Percentiles rank a stretch among this genome's conserved stretches.
Evolutionary conservation across 2,797 vertebrate species (phyloP).

Genomic region (Danio tinwini): DNA sequence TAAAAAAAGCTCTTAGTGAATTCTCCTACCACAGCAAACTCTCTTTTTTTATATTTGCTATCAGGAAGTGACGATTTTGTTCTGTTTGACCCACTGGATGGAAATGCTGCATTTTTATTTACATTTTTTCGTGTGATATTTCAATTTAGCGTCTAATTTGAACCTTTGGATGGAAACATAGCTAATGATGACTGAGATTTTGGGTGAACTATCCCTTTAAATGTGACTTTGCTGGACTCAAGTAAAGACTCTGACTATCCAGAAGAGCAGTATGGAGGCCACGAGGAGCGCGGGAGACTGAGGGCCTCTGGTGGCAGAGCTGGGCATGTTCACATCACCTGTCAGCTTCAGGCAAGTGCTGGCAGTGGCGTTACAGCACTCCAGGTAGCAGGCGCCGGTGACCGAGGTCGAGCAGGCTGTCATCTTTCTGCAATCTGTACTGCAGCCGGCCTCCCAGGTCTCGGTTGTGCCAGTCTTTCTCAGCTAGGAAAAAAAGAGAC

Average conservation of each 20-base stretch:
- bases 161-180: too few relatives aligned
- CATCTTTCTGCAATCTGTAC: slow-evolving; percentile 71
- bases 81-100: too few relatives aligned
- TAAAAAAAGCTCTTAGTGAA: too few relatives aligned
- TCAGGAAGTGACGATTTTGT: too few relatives aligned
- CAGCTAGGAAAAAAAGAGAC: slow-evolving; percentile 71
- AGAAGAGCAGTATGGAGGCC: slow-evolving; percentile 54
- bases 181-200: too few relatives aligned
- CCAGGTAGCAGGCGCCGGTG: slow-evolving; percentile 72
- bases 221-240: slow-evolving; percentile 53
- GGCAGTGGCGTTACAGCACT: slow-evolving; percentile 78
- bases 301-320: slow-evolving; percentile 56
- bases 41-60: too few relatives aligned
- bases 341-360: slow-evolving; percentile 78
- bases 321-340: slow-evolving; percentile 74
- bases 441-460: slow-evolving; percentile 76
- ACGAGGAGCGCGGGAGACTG: slow-evolving; percentile 58
- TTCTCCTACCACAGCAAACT: too few relatives aligned
- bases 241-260: slow-evolving; percentile 64
- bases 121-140: too few relatives aligned
- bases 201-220: too few relatives aligned
- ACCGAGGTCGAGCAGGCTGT: slow-evolving; percentile 53
- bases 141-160: too few relatives aligned
- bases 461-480: slow-evolving; percentile 65
- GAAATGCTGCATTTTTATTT: too few relatives aligned